phyloP scores from a whole-genome alignment of 2,888 invertebrate genomes.

The Ichneumoninae sp. region DNA sequence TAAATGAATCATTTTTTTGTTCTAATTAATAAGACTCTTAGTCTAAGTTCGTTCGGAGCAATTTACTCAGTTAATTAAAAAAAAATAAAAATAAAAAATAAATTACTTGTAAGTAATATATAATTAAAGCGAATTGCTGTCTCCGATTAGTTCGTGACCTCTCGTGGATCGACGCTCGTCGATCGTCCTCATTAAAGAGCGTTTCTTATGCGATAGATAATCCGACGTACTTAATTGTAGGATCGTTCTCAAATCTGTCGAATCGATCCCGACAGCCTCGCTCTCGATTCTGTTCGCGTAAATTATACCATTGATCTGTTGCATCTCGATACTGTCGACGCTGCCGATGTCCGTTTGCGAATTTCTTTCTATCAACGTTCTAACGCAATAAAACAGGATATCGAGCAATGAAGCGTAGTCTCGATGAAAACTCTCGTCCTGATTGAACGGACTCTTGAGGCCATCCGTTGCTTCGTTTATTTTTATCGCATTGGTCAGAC shows the following conservation, averaged over 20 bases:
- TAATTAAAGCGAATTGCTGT: slow-evolving; percentile 33
- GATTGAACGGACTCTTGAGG: slow-evolving; percentile 85
- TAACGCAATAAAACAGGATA: slow-evolving; percentile 65
- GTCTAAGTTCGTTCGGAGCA: slow-evolving; percentile 51
- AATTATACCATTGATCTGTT: slow-evolving; percentile 40
- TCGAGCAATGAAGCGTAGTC: slow-evolving; percentile 83
- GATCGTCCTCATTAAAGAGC: slow-evolving; percentile 29
- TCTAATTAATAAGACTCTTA: slow-evolving; percentile 24
- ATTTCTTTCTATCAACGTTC: slow-evolving; percentile 22
- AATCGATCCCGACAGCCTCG: slow-evolving; percentile 59
- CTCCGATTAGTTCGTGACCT: slow-evolving; percentile 14
- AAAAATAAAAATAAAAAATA: slow-evolving; percentile 27
- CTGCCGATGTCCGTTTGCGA: neutral
- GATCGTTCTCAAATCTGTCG: slow-evolving; percentile 64
- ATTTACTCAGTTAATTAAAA: slow-evolving; percentile 57
- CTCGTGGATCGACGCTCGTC: slow-evolving; percentile 1
- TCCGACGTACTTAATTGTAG: slow-evolving; percentile 71
- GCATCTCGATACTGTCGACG: slow-evolving; percentile 23
- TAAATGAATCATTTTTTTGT: slow-evolving; percentile 41
- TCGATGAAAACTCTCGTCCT: slow-evolving; percentile 85
- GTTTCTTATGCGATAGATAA: slow-evolving; percentile 71
- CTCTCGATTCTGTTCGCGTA: slow-evolving; percentile 65
- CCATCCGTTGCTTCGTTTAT: neutral
- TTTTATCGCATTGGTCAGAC: neutral
- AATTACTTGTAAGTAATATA: slow-evolving; percentile 36